Conservation (phyloP, 2,888 invertebrate genomes). For the Metopia argyrocephala region DNA sequence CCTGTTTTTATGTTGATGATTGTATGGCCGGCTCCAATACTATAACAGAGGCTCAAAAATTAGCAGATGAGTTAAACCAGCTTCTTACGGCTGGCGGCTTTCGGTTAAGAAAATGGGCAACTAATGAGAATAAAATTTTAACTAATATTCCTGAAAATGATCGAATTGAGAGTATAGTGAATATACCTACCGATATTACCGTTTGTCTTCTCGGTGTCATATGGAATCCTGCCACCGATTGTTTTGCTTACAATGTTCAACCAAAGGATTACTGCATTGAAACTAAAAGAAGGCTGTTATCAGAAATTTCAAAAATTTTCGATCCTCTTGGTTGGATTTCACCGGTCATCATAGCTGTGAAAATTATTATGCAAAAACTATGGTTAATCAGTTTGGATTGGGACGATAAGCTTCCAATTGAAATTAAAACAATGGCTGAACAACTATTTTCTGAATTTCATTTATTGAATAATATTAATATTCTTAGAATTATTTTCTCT, state of each 20-base stretch:
- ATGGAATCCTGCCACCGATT: slow-evolving; percentile 2
- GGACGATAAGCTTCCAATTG: neutral
- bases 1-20: slow-evolving; percentile 3
- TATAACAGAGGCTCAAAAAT: neutral
- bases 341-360: slow-evolving; percentile 9
- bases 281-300: slow-evolving; percentile 10
- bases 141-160: neutral
- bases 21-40: slow-evolving; percentile 20
- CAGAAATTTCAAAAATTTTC: slow-evolving; percentile 18
- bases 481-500: neutral
- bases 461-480: neutral
- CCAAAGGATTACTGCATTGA: neutral
- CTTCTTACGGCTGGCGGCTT: slow-evolving; percentile 19
- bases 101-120: slow-evolving; percentile 11
- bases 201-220: slow-evolving; percentile 13
- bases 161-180: slow-evolving; percentile 14
- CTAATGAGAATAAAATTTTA: neutral
- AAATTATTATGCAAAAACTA: slow-evolving; percentile 2
- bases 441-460: neutral
- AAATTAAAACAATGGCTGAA: slow-evolving; percentile 5
- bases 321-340: slow-evolving; percentile 9
- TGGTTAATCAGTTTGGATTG: neutral
- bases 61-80: neutral
- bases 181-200: slow-evolving; percentile 14
- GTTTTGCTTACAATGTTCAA: slow-evolving; percentile 25